A percentile compares a stretch with the other conserved stretches of the same genome.
Evolutionary conservation across 2,113 vertebrate genomes (phyloP).

Genomic region (Coturnix japonica): DNA sequence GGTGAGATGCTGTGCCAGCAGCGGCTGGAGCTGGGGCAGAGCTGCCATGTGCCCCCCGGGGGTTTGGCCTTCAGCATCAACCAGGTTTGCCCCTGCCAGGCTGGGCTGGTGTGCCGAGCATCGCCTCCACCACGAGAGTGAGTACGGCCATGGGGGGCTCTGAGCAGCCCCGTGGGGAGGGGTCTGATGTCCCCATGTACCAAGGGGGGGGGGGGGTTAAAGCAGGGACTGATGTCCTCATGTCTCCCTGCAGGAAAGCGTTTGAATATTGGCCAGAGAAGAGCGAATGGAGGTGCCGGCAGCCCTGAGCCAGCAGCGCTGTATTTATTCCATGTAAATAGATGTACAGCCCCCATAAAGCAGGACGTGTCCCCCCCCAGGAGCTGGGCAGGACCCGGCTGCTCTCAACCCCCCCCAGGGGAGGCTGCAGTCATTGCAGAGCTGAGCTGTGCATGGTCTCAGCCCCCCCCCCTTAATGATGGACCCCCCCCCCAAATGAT

Average conservation of each 20-base stretch:
- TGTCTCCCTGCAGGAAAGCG: not conserved
- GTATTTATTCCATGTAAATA: constrained; percentile 28
- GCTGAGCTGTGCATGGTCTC: not conserved
- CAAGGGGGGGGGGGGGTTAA: fast-evolving
- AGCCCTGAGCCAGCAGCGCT: not conserved
- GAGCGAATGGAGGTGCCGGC: constrained; percentile 54
- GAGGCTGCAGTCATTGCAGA: not conserved
- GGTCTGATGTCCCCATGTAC: fast-evolving
- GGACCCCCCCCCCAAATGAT: too few species aligned
- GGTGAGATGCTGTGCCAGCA: constrained; percentile 86
- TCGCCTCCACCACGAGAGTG: constrained; percentile 72
- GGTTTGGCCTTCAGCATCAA: constrained; percentile 89
- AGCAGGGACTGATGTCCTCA: fast-evolving
- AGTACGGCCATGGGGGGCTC: constrained; percentile 34
- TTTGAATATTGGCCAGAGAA: constrained; percentile 33
- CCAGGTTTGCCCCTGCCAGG: constrained; percentile 87
- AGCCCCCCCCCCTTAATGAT: not conserved
- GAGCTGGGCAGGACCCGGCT: constrained; percentile 12
- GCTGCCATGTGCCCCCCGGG: constrained; percentile 85
- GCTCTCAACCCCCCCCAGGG: not conserved
- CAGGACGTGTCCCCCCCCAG: not conserved
- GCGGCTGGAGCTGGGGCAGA: constrained; percentile 71
- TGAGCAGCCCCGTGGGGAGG: too few species aligned
- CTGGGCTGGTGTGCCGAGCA: constrained; percentile 82
- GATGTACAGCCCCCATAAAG: not conserved